Conservation (phyloP, 2,113 vertebrate species). For the Emydocephalus ijimae region DNA sequence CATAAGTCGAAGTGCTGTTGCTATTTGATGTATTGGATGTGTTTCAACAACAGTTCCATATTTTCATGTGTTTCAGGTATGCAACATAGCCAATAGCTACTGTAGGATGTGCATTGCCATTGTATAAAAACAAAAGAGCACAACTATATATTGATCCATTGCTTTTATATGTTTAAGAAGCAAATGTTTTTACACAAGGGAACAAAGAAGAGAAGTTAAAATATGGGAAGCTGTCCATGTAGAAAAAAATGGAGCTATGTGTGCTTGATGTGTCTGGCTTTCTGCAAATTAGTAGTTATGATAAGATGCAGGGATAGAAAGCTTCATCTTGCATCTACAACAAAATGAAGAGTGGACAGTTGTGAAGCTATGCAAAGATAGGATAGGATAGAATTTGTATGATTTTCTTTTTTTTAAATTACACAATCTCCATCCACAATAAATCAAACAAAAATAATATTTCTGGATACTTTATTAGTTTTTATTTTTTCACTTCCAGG, state of each 20-base stretch:
- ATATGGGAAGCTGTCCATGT: not conserved
- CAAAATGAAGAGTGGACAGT: not conserved
- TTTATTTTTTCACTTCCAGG: not conserved
- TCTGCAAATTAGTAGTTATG: not conserved
- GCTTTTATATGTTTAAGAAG: not conserved
- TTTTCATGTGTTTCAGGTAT: not conserved
- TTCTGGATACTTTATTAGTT: slow-evolving; percentile 5
- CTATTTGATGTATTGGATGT: not conserved
- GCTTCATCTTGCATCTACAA: not conserved
- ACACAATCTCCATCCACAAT: not conserved
- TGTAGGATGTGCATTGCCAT: not conserved
- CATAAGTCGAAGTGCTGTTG: too few species aligned
- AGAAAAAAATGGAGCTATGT: not conserved
- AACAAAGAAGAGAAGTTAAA: not conserved
- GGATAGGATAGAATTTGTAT: not conserved
- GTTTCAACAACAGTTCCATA: not conserved
- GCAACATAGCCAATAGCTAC: not conserved
- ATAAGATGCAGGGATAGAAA: not conserved
- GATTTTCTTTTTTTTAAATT: not conserved
- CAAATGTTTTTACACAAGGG: not conserved
- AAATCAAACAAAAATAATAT: not conserved
- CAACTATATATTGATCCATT: not conserved
- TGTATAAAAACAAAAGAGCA: not conserved
- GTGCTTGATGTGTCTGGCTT: not conserved
- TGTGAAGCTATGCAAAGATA: not conserved